These are phyloP conservation scores for Autographa gamma DNA, from an alignment of 2,888 invertebrate species.

Conservation along the genomic window DNA sequence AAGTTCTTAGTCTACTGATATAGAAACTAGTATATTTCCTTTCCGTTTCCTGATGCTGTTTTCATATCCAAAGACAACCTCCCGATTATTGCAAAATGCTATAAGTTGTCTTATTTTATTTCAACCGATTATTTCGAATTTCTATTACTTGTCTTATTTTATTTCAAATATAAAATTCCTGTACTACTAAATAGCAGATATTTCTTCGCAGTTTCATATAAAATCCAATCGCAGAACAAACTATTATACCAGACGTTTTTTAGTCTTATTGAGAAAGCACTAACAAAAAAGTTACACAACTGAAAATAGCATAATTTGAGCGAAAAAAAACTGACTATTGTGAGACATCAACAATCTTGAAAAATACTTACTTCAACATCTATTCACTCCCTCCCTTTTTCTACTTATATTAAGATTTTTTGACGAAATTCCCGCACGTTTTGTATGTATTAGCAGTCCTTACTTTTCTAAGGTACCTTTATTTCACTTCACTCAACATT, in stretches of 20 bases:
- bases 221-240: too few relatives aligned
- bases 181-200: too few relatives aligned
- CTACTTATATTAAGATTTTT: conserved; percentile 11
- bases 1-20: background rate
- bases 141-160: too few relatives aligned
- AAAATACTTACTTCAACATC: background rate
- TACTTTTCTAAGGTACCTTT: conserved; percentile 34
- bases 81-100: too few relatives aligned
- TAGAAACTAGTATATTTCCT: background rate
- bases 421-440: conserved; percentile 15
- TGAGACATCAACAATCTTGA: background rate
- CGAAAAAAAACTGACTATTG: background rate
- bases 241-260: too few relatives aligned
- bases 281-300: too few relatives aligned
- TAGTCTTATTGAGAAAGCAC: too few relatives aligned
- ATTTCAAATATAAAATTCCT: too few relatives aligned
- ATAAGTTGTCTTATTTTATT: too few relatives aligned
- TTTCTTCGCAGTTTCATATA: too few relatives aligned
- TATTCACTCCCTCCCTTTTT: background rate
- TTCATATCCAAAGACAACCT: background rate
- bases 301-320: too few relatives aligned
- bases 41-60: background rate
- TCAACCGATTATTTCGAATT: too few relatives aligned
- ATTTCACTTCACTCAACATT: conserved; percentile 55
- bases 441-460: conserved; percentile 37